A percentile compares a stretch with the other conserved stretches of the same genome.
phyloP scores from a whole-genome alignment of 2,888 invertebrate species.

The Mesochorus sp. region DNA sequence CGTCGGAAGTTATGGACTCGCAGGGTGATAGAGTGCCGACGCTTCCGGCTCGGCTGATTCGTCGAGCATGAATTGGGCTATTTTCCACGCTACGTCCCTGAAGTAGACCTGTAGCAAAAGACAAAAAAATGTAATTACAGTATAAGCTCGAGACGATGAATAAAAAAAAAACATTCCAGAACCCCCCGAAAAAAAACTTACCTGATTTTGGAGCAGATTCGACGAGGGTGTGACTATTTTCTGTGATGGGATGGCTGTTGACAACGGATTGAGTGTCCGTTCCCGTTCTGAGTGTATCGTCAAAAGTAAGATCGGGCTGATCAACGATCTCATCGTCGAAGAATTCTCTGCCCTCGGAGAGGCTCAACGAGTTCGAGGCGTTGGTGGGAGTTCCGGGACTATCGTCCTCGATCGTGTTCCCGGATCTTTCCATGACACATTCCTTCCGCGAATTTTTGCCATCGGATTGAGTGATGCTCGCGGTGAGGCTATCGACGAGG shows the following conservation, averaged over 20 bases:
- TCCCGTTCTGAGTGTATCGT: conserved; percentile 83
- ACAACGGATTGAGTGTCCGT: conserved; percentile 66
- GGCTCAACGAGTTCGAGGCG: conserved; percentile 88
- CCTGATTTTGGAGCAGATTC: conserved; percentile 77
- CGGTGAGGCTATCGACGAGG: conserved; percentile 87
- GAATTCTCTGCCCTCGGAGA: conserved; percentile 92
- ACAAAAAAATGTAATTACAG: conserved; percentile 20
- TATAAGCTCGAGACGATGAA: neutral
- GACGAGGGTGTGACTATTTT: conserved; percentile 78
- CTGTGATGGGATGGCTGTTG: conserved; percentile 72
- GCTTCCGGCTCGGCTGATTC: conserved; percentile 87
- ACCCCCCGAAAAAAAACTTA: conserved; percentile 68
- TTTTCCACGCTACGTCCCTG: conserved; percentile 75
- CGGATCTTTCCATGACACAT: conserved; percentile 80
- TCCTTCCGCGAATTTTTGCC: conserved; percentile 82
- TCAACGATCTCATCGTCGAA: conserved; percentile 96
- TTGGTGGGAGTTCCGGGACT: conserved; percentile 91
- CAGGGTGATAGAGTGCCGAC: conserved; percentile 92
- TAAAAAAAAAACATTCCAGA: neutral
- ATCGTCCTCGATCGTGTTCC: conserved; percentile 79
- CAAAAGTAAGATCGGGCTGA: conserved; percentile 92
- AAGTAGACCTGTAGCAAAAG: conserved; percentile 67
- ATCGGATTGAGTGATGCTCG: conserved; percentile 80
- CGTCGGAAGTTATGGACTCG: conserved; percentile 93
- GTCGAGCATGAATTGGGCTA: conserved; percentile 78